Evolutionary conservation across 2,113 vertebrate species (phyloP).

Genomic region (Amphiprion ocellaris): DNA sequence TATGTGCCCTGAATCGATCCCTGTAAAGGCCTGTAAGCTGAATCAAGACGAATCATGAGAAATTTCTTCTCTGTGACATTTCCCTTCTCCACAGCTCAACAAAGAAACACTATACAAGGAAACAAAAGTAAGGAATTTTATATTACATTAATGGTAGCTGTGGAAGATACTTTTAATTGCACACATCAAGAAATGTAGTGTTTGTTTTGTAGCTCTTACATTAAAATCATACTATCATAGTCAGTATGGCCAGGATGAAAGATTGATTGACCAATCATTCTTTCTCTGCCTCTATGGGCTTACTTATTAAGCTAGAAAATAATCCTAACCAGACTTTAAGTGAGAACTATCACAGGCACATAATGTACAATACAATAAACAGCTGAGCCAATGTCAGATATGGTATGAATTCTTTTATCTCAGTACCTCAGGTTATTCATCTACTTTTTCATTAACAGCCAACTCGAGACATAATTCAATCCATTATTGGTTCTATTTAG

Average conservation of each 20-base stretch:
- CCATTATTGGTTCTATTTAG: conserved; percentile 18
- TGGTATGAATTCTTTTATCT: conserved; percentile 6
- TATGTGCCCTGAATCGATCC: not conserved
- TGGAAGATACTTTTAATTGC: not conserved
- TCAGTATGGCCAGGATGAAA: not conserved
- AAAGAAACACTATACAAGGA: not conserved
- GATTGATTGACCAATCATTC: not conserved
- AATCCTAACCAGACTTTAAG: not conserved
- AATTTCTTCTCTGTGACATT: not conserved
- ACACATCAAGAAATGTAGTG: conserved; percentile 3
- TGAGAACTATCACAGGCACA: conserved; percentile 16
- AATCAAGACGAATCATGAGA: not conserved
- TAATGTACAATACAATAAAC: conserved; percentile 10
- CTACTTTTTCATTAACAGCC: conserved; percentile 4
- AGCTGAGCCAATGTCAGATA: conserved; percentile 20
- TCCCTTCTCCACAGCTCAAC: conserved; percentile 7
- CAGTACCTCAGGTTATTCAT: not conserved
- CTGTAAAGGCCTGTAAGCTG: not conserved
- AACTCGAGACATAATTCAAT: conserved; percentile 30
- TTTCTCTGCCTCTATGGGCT: not conserved
- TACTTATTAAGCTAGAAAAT: not conserved
- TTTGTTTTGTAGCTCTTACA: not conserved
- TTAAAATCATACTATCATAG: not conserved
- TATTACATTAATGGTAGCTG: not conserved
- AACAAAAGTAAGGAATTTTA: not conserved